Conservation (phyloP, 2,113 vertebrate genomes). For the Zingel zingel region DNA sequence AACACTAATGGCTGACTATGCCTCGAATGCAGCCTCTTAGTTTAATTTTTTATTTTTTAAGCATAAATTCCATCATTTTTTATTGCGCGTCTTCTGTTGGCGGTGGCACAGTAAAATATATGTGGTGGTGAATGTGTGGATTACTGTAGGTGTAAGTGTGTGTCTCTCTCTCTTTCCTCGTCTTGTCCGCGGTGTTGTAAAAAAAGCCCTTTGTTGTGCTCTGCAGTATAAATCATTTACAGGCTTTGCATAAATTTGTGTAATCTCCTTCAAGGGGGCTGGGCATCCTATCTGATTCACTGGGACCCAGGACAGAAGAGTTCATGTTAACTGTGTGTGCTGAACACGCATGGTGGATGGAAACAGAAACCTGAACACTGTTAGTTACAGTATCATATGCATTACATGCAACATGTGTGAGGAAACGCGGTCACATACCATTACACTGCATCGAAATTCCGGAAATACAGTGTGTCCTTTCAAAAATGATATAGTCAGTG, state of each 20-base stretch:
- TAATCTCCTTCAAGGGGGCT: conserved; percentile 79
- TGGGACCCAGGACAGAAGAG: conserved; percentile 50
- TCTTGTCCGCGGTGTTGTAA: conserved; percentile 73
- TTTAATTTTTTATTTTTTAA: conserved; percentile 1
- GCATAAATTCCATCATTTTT: conserved; percentile 33
- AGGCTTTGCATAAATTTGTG: conserved; percentile 85
- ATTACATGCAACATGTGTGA: conserved; percentile 35
- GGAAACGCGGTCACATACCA: neutral
- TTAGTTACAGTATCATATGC: conserved; percentile 29
- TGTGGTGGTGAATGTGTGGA: conserved; percentile 29
- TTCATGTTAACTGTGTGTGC: conserved; percentile 21
- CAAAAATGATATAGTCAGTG: too few relatives aligned
- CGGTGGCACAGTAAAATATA: conserved; percentile 4
- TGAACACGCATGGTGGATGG: conserved; percentile 26
- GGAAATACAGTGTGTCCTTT: neutral
- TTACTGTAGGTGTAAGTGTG: conserved; percentile 54
- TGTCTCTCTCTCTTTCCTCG: conserved; percentile 36
- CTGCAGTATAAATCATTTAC: conserved; percentile 84
- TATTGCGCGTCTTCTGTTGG: neutral
- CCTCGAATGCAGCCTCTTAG: conserved; percentile 12
- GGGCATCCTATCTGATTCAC: conserved; percentile 72
- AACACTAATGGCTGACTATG: conserved; percentile 29
- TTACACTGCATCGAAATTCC: neutral
- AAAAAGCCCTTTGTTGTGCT: conserved; percentile 79
- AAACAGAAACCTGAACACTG: conserved; percentile 37